phyloP scores from a whole-genome alignment of 2,113 vertebrate species.

The Zosterops lateralis region DNA sequence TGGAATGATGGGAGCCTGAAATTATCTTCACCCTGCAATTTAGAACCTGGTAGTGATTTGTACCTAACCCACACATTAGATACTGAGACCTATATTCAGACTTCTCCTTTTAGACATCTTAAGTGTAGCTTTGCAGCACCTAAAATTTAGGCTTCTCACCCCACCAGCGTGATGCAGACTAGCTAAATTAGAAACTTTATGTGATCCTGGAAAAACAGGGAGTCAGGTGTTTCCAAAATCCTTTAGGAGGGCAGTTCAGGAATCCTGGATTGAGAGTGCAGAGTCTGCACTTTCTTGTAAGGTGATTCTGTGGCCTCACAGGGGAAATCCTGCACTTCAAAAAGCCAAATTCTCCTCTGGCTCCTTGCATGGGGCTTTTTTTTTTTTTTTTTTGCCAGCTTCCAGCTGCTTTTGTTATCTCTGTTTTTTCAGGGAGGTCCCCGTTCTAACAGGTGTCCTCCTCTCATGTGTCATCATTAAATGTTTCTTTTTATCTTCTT shows the following conservation, averaged over 20 bases:
- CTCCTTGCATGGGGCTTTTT: background rate
- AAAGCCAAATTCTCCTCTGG: background rate
- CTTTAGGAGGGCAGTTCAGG: background rate
- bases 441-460: background rate
- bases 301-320: background rate
- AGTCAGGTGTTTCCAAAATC: background rate
- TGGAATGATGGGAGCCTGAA: conserved; percentile 11
- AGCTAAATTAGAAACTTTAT: background rate
- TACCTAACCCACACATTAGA: conserved; percentile 12
- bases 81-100: conserved; percentile 1
- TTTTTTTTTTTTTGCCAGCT: background rate
- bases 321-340: background rate
- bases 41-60: background rate
- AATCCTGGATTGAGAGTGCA: background rate
- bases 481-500: background rate
- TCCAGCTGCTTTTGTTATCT: background rate
- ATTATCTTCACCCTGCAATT: conserved; percentile 26
- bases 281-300: background rate
- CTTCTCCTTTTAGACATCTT: conserved; percentile 27
- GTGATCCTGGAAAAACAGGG: background rate
- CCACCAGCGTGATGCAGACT: background rate
- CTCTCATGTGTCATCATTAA: background rate
- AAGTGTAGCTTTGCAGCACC: background rate
- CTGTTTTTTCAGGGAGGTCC: background rate
- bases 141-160: conserved; percentile 20